Evolutionary conservation across 2,797 vertebrate species (phyloP).

Genomic region (Gorsachius magnificus): DNA sequence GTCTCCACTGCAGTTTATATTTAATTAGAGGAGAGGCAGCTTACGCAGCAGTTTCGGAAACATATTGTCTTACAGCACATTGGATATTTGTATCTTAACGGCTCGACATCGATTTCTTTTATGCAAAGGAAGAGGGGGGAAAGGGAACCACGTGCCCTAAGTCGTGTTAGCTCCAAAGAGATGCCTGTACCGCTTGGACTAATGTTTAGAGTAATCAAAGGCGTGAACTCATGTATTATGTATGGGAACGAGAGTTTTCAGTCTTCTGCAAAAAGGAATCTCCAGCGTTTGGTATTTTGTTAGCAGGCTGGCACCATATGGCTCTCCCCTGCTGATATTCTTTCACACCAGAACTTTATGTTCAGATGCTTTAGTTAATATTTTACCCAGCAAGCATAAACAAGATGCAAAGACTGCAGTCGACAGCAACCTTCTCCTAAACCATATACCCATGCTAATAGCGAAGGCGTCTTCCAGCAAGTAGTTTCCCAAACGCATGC

Average conservation of each 20-base stretch:
- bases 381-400: slow-evolving; percentile 68
- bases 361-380: slow-evolving; percentile 52
- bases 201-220: slow-evolving; percentile 54
- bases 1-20: background rate
- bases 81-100: slow-evolving; percentile 53
- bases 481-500: background rate
- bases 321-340: slow-evolving; percentile 63
- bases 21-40: slow-evolving; percentile 63
- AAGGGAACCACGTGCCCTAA: slow-evolving; percentile 23
- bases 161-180: slow-evolving; percentile 49
- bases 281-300: slow-evolving; percentile 47
- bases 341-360: slow-evolving; percentile 64
- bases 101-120: slow-evolving; percentile 39
- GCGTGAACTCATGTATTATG: slow-evolving; percentile 66
- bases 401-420: slow-evolving; percentile 65
- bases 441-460: background rate
- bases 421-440: slow-evolving; percentile 56
- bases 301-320: slow-evolving; percentile 63
- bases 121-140: background rate
- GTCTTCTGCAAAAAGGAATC: slow-evolving; percentile 47
- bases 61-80: slow-evolving; percentile 58
- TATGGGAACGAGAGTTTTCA: slow-evolving; percentile 59
- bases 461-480: background rate
- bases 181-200: slow-evolving; percentile 38
- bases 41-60: slow-evolving; percentile 55